Percentiles rank a stretch among this genome's conserved stretches.
Evolutionary conservation across 1,140 invertebrate genomes (phyloP).

Genomic region (Lepidurus apus): DNA sequence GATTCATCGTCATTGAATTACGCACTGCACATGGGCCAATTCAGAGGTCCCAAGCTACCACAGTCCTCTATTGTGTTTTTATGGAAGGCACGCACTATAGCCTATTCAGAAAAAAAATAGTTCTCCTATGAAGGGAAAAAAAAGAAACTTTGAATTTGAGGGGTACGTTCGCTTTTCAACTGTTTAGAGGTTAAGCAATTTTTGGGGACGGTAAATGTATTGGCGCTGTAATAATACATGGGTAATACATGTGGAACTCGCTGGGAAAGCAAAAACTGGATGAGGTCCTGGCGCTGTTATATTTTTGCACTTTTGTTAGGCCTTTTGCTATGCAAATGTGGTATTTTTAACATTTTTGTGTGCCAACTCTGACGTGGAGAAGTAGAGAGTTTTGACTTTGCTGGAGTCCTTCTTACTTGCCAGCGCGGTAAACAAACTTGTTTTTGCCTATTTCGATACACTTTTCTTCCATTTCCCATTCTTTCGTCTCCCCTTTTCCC

Average conservation of each 20-base stretch:
- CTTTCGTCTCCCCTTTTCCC: not conserved
- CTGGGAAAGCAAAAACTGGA: not conserved
- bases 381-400: not conserved
- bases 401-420: not conserved
- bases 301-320: not conserved
- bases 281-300: not conserved
- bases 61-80: not conserved
- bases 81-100: constrained; percentile 17
- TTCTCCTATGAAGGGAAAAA: not conserved
- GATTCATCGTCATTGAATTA: constrained; percentile 19
- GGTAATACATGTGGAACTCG: not conserved
- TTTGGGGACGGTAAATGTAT: not conserved
- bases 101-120: not conserved
- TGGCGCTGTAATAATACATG: too few relatives aligned
- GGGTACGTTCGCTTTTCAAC: not conserved
- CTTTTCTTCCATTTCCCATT: not conserved
- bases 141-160: not conserved
- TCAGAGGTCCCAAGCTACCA: constrained; percentile 5
- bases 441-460: constrained; percentile 11
- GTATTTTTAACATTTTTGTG: not conserved
- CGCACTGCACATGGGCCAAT: constrained; percentile 17
- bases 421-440: not conserved
- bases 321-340: not conserved
- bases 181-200: not conserved
- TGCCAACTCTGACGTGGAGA: not conserved